A percentile compares a stretch with the other conserved stretches of the same genome.
Conservation (phyloP, 2,797 vertebrate species). For the Platalea minor region DNA sequence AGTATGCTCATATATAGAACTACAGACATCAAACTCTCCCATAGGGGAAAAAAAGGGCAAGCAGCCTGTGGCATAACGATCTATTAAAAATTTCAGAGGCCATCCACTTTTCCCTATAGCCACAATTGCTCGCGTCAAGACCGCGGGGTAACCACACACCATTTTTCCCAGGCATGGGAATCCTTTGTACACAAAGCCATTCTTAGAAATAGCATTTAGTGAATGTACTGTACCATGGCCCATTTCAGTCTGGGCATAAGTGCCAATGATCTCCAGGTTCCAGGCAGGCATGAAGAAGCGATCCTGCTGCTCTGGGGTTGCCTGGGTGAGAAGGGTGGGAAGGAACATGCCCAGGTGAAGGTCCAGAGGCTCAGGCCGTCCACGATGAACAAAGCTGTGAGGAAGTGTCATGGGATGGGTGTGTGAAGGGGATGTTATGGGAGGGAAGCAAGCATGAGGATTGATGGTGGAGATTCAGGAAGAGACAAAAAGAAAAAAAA, state of each 20-base stretch:
- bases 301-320: slow-evolving; percentile 92
- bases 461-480: slow-evolving; percentile 44
- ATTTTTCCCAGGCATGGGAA: background rate
- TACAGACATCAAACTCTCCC: background rate
- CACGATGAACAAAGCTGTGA: slow-evolving; percentile 85
- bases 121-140: background rate
- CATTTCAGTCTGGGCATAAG: slow-evolving; percentile 99
- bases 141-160: background rate
- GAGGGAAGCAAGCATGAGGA: slow-evolving; percentile 51
- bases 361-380: slow-evolving; percentile 89
- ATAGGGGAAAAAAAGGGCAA: background rate
- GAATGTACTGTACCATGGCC: slow-evolving; percentile 92
- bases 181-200: background rate
- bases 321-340: slow-evolving; percentile 96
- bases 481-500: slow-evolving; percentile 51
- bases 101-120: background rate
- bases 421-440: slow-evolving; percentile 55
- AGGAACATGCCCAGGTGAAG: slow-evolving; percentile 99
- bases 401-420: slow-evolving; percentile 58
- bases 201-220: slow-evolving; percentile 62
- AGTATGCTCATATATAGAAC: background rate
- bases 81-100: background rate
- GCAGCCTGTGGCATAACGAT: background rate
- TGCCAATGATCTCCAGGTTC: slow-evolving; percentile 98
- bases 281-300: slow-evolving; percentile 96